Conservation (phyloP, 2,113 vertebrate species). For the Lethenteron camtschaticum region DNA sequence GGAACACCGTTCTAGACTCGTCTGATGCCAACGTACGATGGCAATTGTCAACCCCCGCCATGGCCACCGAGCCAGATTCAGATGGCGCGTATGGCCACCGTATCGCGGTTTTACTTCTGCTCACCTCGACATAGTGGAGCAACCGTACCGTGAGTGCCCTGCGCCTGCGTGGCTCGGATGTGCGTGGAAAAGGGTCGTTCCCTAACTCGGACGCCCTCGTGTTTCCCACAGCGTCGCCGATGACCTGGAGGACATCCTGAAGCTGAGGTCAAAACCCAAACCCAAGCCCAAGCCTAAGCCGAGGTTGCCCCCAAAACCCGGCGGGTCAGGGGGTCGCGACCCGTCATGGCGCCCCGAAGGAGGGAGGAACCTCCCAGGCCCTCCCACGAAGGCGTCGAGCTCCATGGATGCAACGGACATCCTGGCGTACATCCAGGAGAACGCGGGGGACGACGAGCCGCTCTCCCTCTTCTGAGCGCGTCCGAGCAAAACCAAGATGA, state of each 20-base stretch:
- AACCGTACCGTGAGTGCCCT: too few species aligned
- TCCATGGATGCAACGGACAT: conserved; percentile 43
- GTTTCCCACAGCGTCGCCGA: conserved; percentile 34
- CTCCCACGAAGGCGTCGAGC: not conserved
- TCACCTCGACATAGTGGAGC: too few species aligned
- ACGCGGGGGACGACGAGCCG: conserved; percentile 15
- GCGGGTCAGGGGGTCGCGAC: conserved; percentile 23
- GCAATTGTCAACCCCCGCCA: too few species aligned
- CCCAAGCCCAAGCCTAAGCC: conserved; percentile 15
- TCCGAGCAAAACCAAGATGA: too few species aligned
- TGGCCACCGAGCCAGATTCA: too few species aligned
- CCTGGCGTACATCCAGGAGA: conserved; percentile 45
- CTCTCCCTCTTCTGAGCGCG: too few species aligned
- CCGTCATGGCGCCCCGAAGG: conserved; percentile 19
- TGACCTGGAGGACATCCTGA: conserved; percentile 39
- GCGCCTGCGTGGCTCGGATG: too few species aligned
- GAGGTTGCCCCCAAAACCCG: conserved; percentile 13
- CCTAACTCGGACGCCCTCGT: conserved; percentile 6
- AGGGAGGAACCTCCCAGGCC: conserved; percentile 10
- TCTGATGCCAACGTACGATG: too few species aligned
- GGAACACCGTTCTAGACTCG: too few species aligned
- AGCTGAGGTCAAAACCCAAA: conserved; percentile 17
- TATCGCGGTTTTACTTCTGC: too few species aligned
- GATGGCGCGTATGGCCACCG: too few species aligned
- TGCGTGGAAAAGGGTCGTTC: too few species aligned